These are phyloP conservation scores for Helicoverpa zea DNA, from an alignment of 1,140 invertebrate species.

Conservation along the genomic window DNA sequence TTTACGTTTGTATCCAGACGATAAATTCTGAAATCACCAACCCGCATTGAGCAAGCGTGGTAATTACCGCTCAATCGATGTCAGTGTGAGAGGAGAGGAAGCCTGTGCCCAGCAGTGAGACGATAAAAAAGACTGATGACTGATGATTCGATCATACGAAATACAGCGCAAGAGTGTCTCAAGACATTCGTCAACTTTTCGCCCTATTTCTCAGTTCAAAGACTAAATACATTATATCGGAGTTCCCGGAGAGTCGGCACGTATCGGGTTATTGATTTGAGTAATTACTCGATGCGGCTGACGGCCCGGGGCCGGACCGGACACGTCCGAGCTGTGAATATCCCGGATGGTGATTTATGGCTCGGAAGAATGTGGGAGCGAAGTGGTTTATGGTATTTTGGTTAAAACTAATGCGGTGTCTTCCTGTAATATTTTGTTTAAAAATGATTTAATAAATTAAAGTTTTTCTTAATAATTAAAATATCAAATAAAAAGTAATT, in stretches of 20 bases:
- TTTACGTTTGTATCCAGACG: too few species aligned
- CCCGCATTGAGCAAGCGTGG: too few species aligned
- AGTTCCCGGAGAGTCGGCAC: slow-evolving; percentile 16
- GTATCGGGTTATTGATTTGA: slow-evolving; percentile 38
- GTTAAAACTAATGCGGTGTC: too few species aligned
- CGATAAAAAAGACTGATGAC: too few species aligned
- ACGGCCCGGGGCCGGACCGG: slow-evolving; percentile 1
- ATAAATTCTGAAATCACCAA: too few species aligned
- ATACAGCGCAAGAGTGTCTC: neutral
- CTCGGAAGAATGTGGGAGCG: neutral
- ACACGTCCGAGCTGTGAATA: slow-evolving; percentile 18
- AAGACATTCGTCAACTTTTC: neutral
- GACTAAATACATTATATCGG: slow-evolving; percentile 10
- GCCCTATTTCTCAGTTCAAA: slow-evolving; percentile 6
- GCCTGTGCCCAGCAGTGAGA: too few species aligned
- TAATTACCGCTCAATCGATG: too few species aligned
- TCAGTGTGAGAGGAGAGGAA: too few species aligned
- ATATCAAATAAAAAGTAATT: too few species aligned
- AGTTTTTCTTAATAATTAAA: too few species aligned
- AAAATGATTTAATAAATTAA: too few species aligned
- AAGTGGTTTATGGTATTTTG: neutral
- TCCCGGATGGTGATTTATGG: slow-evolving; percentile 19
- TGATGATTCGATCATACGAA: neutral
- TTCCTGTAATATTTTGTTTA: too few species aligned
- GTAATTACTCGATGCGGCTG: slow-evolving; percentile 23